phyloP scores from a whole-genome alignment of 2,113 vertebrate species.

The Pollachius pollachius region DNA sequence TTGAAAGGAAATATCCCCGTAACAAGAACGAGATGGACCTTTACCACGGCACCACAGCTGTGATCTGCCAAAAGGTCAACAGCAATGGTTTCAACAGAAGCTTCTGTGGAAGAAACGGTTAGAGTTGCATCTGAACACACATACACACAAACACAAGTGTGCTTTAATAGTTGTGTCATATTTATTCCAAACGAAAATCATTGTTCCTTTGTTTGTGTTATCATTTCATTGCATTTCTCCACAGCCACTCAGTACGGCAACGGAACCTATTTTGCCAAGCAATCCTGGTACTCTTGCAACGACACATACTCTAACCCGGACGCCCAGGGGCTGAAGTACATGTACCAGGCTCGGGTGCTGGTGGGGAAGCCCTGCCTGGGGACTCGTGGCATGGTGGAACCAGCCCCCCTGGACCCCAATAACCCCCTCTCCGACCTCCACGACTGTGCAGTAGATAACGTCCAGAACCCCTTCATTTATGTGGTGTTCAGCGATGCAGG shows the following conservation, averaged over 20 bases:
- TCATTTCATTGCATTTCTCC: neutral
- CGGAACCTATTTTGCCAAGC: constrained; percentile 58
- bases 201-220: too few species aligned
- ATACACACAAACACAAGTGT: neutral
- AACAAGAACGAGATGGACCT: constrained; percentile 44
- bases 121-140: too few species aligned
- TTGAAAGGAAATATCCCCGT: constrained; percentile 55
- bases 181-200: too few species aligned
- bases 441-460: constrained; percentile 53
- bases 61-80: constrained; percentile 54
- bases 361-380: constrained; percentile 47
- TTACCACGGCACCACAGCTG: constrained; percentile 59
- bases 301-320: constrained; percentile 48
- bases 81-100: constrained; percentile 59
- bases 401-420: constrained; percentile 36
- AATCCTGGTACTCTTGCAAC: constrained; percentile 53
- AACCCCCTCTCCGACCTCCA: constrained; percentile 36
- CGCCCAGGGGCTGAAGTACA: constrained; percentile 29
- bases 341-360: too few species aligned
- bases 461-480: constrained; percentile 43
- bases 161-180: too few species aligned
- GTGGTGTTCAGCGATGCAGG: constrained; percentile 60
- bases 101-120: constrained; percentile 65
- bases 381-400: constrained; percentile 32
- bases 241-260: constrained; percentile 46